phyloP scores from a whole-genome alignment of 2,888 invertebrate genomes.

The Ditula angustiorana region DNA sequence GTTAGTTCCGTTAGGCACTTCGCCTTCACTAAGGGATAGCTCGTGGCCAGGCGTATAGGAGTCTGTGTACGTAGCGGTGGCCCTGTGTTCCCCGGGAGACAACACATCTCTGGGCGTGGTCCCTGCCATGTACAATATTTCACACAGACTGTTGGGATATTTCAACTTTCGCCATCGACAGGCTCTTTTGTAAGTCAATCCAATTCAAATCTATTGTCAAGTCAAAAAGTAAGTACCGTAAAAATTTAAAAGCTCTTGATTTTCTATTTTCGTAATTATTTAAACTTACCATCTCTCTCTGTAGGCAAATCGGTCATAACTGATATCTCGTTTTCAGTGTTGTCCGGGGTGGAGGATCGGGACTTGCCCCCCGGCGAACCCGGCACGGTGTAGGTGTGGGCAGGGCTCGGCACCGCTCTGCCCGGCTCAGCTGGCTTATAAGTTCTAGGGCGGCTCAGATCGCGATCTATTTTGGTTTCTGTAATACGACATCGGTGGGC shows the following conservation, averaged over 20 bases:
- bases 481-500: no score
- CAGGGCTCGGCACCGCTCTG: background rate
- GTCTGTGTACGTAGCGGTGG: conserved; percentile 48
- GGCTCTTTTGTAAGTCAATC: no score
- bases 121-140: conserved; percentile 45
- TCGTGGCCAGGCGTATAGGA: conserved; percentile 47
- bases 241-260: no score
- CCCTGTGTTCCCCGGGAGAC: conserved; percentile 64
- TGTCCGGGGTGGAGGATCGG: conserved; percentile 50
- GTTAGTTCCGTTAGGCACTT: conserved; percentile 51
- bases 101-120: conserved; percentile 43
- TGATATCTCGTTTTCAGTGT: conserved; percentile 72
- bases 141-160: no score
- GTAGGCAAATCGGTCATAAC: conserved; percentile 65
- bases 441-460: no score
- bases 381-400: conserved; percentile 40
- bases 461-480: no score
- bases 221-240: no score
- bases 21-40: conserved; percentile 67
- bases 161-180: no score
- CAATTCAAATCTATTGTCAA: no score
- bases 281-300: conserved; percentile 49
- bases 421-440: conserved; percentile 4
- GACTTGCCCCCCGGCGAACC: conserved; percentile 28
- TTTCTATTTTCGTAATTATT: no score